Base-by-base conservation (phyloP, 2,888 invertebrate species). In the Athalia cordata region DNA sequence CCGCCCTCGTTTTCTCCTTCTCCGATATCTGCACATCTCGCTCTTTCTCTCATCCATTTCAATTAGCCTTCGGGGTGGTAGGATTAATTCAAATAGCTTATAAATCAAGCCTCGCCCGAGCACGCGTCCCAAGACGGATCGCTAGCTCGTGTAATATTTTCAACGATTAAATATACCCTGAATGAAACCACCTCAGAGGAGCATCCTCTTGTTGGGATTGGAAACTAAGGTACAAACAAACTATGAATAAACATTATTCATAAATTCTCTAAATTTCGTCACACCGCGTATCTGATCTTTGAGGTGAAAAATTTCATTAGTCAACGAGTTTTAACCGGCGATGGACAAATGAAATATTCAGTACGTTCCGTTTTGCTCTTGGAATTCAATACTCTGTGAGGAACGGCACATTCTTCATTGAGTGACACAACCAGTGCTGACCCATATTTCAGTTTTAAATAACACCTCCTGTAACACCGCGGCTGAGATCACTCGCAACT, bases 371-470 rank as follows among this genome's bases (percentile, higher is more conserved):
- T 49, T n/a, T 6, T 9, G 49, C 13, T 43, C 64, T 49, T 66
- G 0, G 64, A 64, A 64, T 64, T 64, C n/a, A 13, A 50, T 67
- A 15, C 67, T 9, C 13, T 43, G 50, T 50, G 47, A 7, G 67
- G 45, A 45, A 43, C 45, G 29, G 59, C 57, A 7, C 47, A 45
- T 72, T 47, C 4, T 13, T 72, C 57, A 59, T 59, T 59, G 8
- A 72, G 47, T 57, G 72, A 72, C 59, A 57, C 7, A 47, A 47
- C 72, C 11, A 13, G 43, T 72, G 72, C 82, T 85, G 85, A 86
- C 85, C 85, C 81, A 86, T 84, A 85, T 86, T 84, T 84, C 81
- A 81, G 81, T 83, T 83, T 85, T 84, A 85, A 85, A 85, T 86
- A 84, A 86, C 83, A 57, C 43, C 65, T 72, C 57, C 57, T 57